phyloP scores from a whole-genome alignment of 2,888 invertebrate genomes.

The Himalopsyche tibetana region DNA sequence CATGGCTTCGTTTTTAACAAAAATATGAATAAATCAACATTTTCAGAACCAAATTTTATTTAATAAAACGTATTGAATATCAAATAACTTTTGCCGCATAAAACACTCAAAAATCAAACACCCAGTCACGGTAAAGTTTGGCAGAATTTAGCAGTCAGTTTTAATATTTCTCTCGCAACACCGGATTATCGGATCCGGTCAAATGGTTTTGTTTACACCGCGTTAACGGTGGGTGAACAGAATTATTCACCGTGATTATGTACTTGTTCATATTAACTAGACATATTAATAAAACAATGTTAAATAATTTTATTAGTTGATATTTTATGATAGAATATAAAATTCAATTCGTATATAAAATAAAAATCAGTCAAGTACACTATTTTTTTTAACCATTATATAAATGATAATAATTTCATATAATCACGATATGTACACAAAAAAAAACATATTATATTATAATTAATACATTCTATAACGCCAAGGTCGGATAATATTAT shows the following conservation, averaged over 20 bases:
- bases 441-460: no score
- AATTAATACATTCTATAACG: no score
- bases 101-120: conserved; percentile 7
- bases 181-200: conserved; percentile 52
- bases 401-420: no score
- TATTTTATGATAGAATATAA: no score
- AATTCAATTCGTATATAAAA: no score
- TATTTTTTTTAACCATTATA: no score
- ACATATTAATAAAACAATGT: not conserved
- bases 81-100: conserved; percentile 5
- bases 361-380: no score
- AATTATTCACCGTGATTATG: not conserved
- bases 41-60: no score
- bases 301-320: not conserved
- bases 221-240: not conserved
- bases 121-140: not conserved
- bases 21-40: no score
- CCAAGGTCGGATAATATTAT: no score
- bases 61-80: not conserved
- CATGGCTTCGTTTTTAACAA: no score
- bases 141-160: not conserved
- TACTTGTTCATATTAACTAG: not conserved
- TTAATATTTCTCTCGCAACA: conserved; percentile 50
- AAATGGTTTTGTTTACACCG: conserved; percentile 56
- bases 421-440: no score